phyloP scores from a whole-genome alignment of 1,140 invertebrate species.

The Steinernema khuongi region DNA sequence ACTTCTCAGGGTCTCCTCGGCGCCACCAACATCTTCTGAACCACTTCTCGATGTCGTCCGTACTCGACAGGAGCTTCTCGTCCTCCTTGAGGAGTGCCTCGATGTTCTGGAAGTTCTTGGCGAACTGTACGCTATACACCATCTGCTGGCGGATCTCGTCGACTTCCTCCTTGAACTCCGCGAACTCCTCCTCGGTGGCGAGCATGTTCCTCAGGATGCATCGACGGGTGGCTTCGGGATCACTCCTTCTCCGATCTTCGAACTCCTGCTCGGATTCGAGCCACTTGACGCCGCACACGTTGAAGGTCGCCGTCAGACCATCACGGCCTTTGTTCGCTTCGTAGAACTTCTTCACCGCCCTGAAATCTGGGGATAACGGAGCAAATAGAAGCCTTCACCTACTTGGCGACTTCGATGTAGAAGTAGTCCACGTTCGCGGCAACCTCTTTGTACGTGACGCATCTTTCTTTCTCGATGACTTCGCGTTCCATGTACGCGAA shows the following conservation, averaged over 20 bases:
- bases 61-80: neutral
- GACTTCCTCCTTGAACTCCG: neutral
- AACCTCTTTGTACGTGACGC: constrained; percentile 2
- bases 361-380: neutral
- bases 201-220: neutral
- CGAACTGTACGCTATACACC: neutral
- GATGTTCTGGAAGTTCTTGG: neutral
- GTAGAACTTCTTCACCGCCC: neutral
- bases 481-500: neutral
- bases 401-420: neutral
- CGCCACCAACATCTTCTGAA: neutral
- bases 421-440: neutral
- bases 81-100: neutral
- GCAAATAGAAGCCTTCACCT: neutral
- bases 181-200: neutral
- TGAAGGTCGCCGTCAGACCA: neutral
- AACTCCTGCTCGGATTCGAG: neutral
- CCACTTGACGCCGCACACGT: neutral
- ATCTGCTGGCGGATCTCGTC: neutral
- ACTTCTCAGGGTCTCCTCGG: neutral
- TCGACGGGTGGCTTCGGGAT: neutral
- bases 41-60: neutral
- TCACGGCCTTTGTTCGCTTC: neutral
- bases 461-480: neutral
- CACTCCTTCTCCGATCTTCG: neutral